Percentiles rank a stretch among this genome's conserved stretches.
Conservation (phyloP, 2,888 invertebrate genomes). For the Epinotia nisella region DNA sequence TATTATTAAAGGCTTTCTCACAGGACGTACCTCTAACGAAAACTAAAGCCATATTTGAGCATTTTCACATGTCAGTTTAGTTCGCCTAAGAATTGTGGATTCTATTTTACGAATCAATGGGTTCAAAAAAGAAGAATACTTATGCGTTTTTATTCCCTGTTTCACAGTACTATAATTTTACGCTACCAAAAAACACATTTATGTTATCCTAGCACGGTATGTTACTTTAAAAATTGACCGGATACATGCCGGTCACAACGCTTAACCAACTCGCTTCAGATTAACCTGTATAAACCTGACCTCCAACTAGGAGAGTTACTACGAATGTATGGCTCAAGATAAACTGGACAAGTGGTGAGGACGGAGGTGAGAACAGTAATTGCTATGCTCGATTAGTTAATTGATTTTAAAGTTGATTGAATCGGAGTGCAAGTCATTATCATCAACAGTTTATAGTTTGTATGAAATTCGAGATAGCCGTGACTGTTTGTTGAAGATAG, state of each 20-base stretch:
- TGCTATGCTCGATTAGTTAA: constrained; percentile 22
- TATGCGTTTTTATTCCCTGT: no score
- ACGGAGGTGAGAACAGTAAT: constrained; percentile 1
- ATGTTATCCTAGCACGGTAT: no score
- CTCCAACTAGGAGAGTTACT: neutral
- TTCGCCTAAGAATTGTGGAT: no score
- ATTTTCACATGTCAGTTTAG: no score
- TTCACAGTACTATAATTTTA: no score
- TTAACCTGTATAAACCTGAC: neutral
- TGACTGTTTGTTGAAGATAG: neutral
- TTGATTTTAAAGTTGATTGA: constrained; percentile 29
- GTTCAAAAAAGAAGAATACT: no score
- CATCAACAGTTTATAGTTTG: constrained; percentile 10
- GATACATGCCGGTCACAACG: constrained; percentile 18
- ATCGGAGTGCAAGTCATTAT: constrained; percentile 13
- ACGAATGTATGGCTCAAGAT: neutral
- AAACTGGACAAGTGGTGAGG: neutral
- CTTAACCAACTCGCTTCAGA: neutral
- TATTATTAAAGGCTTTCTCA: no score
- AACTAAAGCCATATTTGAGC: no score
- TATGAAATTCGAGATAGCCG: neutral
- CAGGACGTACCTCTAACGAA: no score
- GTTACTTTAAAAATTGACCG: constrained; percentile 9
- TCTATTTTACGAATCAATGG: no score
- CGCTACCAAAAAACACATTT: no score